Conservation (phyloP, 2,888 invertebrate genomes). For the Patella pellucida region DNA sequence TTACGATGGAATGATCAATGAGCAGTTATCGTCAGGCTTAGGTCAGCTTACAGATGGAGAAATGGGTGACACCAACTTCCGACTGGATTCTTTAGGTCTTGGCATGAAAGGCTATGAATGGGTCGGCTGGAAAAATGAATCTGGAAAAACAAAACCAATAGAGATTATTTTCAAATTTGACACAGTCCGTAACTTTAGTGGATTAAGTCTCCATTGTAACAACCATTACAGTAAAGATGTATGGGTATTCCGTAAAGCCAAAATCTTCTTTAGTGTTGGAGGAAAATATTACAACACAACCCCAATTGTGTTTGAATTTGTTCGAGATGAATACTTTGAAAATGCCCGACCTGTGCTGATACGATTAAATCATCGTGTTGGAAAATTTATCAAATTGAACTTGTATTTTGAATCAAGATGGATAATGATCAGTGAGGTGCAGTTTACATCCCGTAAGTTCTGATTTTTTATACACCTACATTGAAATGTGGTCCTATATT, state of each 20-base stretch:
- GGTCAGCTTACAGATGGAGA: constrained; percentile 88
- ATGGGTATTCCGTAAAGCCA: constrained; percentile 86
- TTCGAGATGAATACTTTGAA: constrained; percentile 85
- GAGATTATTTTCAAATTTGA: constrained; percentile 90
- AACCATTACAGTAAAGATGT: constrained; percentile 89
- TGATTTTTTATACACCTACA: too few species aligned
- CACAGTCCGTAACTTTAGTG: constrained; percentile 85
- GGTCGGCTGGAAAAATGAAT: constrained; percentile 85
- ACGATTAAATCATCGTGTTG: constrained; percentile 85
- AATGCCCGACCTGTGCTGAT: constrained; percentile 85
- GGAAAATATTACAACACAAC: constrained; percentile 84
- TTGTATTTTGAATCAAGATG: constrained; percentile 86
- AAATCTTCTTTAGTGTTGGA: constrained; percentile 82
- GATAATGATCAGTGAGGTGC: constrained; percentile 91
- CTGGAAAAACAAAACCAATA: constrained; percentile 78
- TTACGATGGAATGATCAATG: constrained; percentile 82
- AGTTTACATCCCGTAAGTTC: constrained; percentile 83
- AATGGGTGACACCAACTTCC: constrained; percentile 83
- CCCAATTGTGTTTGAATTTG: constrained; percentile 77
- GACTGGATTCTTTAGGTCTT: constrained; percentile 77
- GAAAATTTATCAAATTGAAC: constrained; percentile 82
- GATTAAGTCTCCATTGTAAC: constrained; percentile 81
- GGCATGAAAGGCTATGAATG: constrained; percentile 82
- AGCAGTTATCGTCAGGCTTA: constrained; percentile 74
- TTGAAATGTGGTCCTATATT: too few species aligned